A percentile compares a stretch with the other conserved stretches of the same genome.
phyloP scores from a whole-genome alignment of 2,797 vertebrate genomes.

The Poeciliopsis paucimaculata region DNA sequence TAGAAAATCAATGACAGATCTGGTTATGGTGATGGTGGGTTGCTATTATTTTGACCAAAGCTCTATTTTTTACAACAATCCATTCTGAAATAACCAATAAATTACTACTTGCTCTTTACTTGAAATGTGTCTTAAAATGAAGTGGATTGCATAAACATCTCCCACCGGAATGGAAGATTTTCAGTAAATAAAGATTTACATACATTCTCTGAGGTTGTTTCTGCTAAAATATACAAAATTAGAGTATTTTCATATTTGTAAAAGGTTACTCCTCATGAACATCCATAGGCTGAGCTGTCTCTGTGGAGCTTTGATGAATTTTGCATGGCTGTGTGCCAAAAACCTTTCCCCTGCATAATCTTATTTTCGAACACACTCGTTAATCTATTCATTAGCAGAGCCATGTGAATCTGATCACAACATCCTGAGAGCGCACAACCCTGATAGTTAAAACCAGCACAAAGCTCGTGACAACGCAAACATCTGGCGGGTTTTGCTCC shows the following conservation, averaged over 20 bases:
- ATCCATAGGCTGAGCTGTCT: not conserved
- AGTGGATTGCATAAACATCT: not conserved
- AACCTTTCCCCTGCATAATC: slow-evolving; percentile 1
- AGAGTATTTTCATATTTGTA: not conserved
- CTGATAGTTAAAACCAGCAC: slow-evolving; percentile 30
- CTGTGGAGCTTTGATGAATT: not conserved
- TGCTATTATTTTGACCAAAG: too few relatives aligned
- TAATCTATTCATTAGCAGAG: slow-evolving; percentile 39
- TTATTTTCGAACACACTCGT: slow-evolving; percentile 28
- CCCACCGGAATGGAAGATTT: not conserved
- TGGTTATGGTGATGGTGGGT: not conserved
- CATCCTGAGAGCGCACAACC: slow-evolving; percentile 48
- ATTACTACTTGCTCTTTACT: not conserved
- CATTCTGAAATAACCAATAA: too few relatives aligned
- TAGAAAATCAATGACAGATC: not conserved
- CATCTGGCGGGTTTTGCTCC: slow-evolving; percentile 9
- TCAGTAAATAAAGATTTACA: not conserved
- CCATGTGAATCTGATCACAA: slow-evolving; percentile 63
- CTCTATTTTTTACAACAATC: too few relatives aligned
- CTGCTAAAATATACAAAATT: not conserved
- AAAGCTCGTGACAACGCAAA: slow-evolving; percentile 52
- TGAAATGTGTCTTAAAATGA: not conserved
- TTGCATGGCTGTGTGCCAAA: not conserved
- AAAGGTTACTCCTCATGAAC: not conserved
- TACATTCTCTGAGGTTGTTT: not conserved